Base-by-base conservation (phyloP, 2,113 vertebrate species). In the Geococcyx californianus region DNA sequence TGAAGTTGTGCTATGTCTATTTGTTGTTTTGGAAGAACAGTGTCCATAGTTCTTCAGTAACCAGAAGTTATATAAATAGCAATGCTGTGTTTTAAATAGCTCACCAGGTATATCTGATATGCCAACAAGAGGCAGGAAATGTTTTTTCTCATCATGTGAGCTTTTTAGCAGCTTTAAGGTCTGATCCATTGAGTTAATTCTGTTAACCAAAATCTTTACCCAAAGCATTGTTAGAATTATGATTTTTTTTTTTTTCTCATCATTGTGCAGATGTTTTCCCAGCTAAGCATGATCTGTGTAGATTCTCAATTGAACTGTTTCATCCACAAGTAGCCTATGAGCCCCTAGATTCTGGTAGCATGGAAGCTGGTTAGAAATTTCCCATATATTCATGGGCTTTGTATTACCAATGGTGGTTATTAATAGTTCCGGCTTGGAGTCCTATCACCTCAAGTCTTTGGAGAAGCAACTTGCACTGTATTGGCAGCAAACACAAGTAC, bases 401-500 rank as follows among this genome's bases (percentile, higher is more conserved):
- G 26, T 40, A 42, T 31, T 87, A 63, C 11, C 25, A 54, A 1
- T 0, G 0, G 7, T 63, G 26, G 19, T 18, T 51, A 10, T n/a
- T 40, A 38, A 31, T n/a, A 69, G 33, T 19, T 91, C 31, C 20
- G 12, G 8, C 12, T 42, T 60, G 17, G 34, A n/a, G 31, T 70
- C 7, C 26, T 67, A 17, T 21, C 55, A 62, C 18, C 24, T 7
- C 3, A 10, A 44, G 14, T 6, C 33, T 70, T 54, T 78, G 33
- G 21, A 78, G 47, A 45, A 84, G 9, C 8, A 74, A 20, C 70
- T 56, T 87, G 5, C 3, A 24, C 25, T 42, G 8, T 33, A 21
- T 12, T 78, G 64, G 13, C 52, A 59, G 33, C 34, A 63, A 69
- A 7, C 26, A 63, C 21, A 77, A 10, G 21, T 76, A 47, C 13